Evolutionary conservation across 2,113 vertebrate genomes (phyloP), one percentile per base, ranked within the genome.

Genomic region (Aptenodytes forsteri): DNA sequence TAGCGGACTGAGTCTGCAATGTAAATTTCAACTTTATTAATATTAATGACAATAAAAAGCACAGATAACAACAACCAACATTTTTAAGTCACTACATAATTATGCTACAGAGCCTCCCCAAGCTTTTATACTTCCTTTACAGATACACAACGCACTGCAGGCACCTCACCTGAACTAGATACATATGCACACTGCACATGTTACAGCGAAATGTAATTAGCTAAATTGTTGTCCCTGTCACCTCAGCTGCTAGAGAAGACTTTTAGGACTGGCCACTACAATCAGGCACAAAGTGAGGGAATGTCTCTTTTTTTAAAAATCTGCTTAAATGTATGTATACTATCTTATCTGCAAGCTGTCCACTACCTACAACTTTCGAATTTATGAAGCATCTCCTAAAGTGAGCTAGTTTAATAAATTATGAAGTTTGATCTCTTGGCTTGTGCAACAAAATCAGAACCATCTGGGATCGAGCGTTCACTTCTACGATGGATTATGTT

Each of bases 1-100:
- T 99, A 98, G 99, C 99, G 85, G 99, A 99, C 98, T 99, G 99
- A 97, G 99, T 99, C 99, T 99, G 97, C 92, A 98, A 98, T 97
- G 98, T 96, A 98, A 98, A 98, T 98, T 98, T 98, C 98, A 98
- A 97, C 96, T 96, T 95, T 79, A 98, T 98, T 98, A 98, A 98
- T 98, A 98, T 93, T 97, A 95, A 96, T 94, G 97, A 97, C 98
- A 98, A 93, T 72, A 96, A 88, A 96, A 97, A 97, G 91, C 82
- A 93, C 1, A 50, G 95, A 98, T 92, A 97, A 80, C 75, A 95
- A 96, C 94, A 94, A 94, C 89, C 65, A 96, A 95, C 93, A 96
- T 96, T 94, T 95, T 84, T 14, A 90, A 98, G 78, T 64, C 89
- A 76, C 83, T 90, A 91, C n/a, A 62, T 56, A 59, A 73, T 89